Conservation (phyloP, 2,888 invertebrate genomes). For the Gortyna flavago region DNA sequence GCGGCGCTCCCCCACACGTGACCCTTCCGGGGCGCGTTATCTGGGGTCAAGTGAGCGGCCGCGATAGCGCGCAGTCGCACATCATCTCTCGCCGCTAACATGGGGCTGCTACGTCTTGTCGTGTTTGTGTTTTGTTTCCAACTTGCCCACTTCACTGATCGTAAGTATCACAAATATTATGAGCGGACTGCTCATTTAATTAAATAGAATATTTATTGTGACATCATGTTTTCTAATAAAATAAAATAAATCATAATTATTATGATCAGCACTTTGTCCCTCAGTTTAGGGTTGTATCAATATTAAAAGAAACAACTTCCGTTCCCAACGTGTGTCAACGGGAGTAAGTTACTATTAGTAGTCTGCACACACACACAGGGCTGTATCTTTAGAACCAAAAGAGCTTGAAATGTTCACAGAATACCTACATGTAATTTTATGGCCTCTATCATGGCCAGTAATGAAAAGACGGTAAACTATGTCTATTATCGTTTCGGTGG, state of each 20-base stretch:
- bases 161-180: conserved; percentile 70
- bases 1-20: too few species aligned
- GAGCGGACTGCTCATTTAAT: neutral
- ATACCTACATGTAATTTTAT: neutral
- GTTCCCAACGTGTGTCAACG: neutral
- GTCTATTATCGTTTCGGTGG: neutral
- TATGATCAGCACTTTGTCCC: neutral
- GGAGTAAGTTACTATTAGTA: neutral
- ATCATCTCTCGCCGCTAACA: conserved; percentile 25
- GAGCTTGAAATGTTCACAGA: neutral
- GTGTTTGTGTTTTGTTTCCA: conserved; percentile 69
- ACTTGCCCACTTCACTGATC: conserved; percentile 70
- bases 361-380: neutral
- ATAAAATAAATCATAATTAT: neutral
- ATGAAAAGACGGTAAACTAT: neutral
- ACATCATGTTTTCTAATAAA: neutral
- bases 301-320: neutral
- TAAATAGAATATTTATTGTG: neutral
- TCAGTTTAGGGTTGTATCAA: neutral
- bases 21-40: conserved; percentile 54
- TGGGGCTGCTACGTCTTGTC: conserved; percentile 41
- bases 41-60: conserved; percentile 35
- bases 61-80: conserved; percentile 37
- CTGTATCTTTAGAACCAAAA: neutral
- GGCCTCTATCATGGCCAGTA: neutral